A percentile compares a stretch with the other conserved stretches of the same genome.
phyloP scores from a whole-genome alignment of 1,140 invertebrate species.

The Diprion similis region DNA sequence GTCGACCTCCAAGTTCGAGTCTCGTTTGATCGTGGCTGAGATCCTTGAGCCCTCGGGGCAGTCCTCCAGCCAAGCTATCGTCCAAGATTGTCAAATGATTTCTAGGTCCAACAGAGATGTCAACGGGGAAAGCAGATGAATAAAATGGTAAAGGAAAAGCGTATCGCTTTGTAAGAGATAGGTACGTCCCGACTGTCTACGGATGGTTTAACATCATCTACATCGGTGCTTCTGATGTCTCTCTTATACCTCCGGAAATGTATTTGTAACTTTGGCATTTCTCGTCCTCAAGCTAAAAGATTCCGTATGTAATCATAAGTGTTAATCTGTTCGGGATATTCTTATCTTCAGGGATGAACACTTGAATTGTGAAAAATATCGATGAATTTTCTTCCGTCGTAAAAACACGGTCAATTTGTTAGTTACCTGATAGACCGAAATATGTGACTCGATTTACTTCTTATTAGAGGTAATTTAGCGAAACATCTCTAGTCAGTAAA shows the following conservation, averaged over 20 bases:
- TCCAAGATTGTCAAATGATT: not conserved
- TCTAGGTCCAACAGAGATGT: not conserved
- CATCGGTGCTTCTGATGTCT: not conserved
- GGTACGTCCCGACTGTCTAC: not conserved
- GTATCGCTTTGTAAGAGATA: not conserved
- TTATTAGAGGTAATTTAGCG: no score
- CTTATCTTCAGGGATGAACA: no score
- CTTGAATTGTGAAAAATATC: no score
- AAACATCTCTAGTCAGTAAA: no score
- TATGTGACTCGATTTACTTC: no score
- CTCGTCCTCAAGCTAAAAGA: no score
- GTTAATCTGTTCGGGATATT: no score
- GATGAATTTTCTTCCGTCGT: no score
- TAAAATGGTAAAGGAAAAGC: not conserved
- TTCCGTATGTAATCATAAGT: no score
- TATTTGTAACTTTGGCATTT: not conserved
- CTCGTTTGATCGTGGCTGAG: not conserved
- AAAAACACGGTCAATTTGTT: no score
- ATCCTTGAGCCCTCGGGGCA: not conserved
- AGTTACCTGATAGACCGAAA: no score
- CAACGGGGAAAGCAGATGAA: not conserved
- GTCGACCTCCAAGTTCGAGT: not conserved
- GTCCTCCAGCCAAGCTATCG: not conserved
- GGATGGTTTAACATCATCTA: not conserved
- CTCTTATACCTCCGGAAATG: not conserved